A percentile compares a stretch with the other conserved stretches of the same genome.
phyloP scores from a whole-genome alignment of 2,888 invertebrate genomes.

The Leptopilina syphax region DNA sequence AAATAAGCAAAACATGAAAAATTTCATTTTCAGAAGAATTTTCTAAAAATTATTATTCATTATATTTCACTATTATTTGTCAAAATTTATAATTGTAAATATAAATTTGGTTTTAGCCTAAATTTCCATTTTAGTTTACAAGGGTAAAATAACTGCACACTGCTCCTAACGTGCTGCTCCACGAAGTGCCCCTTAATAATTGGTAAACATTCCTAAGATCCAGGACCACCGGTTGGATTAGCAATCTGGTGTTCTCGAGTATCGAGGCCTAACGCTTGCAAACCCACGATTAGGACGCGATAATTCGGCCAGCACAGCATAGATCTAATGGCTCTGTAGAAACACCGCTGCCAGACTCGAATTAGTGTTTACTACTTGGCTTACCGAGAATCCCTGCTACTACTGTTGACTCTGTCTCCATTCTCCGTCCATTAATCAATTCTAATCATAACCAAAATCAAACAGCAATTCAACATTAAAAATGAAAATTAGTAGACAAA shows the following conservation, averaged over 20 bases:
- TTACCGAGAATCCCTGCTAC: conserved; percentile 59
- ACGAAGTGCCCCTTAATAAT: conserved; percentile 63
- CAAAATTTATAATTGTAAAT: too few species aligned
- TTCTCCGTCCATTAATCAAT: conserved; percentile 10
- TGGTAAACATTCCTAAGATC: conserved; percentile 58
- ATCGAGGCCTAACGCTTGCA: conserved; percentile 48
- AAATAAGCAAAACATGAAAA: too few species aligned
- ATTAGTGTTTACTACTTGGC: conserved; percentile 59
- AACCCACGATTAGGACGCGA: conserved; percentile 59
- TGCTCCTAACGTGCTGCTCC: conserved; percentile 14
- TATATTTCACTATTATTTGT: too few species aligned
- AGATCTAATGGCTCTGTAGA: conserved; percentile 56
- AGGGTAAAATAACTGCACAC: conserved; percentile 51
- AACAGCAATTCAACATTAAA: too few species aligned
- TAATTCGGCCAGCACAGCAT: conserved; percentile 56
- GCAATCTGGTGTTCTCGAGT: conserved; percentile 49
- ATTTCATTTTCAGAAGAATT: too few species aligned
- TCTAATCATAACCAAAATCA: not conserved
- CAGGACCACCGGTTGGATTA: conserved; percentile 55
- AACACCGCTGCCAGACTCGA: conserved; percentile 54
- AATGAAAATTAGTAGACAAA: too few species aligned
- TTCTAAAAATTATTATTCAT: too few species aligned
- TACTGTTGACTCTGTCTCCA: conserved; percentile 47
- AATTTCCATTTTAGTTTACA: too few species aligned
- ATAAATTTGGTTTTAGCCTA: too few species aligned